phyloP scores from a whole-genome alignment of 37 sponge, comb jelly and placozoan species.

The Petrosia ficiformis region DNA sequence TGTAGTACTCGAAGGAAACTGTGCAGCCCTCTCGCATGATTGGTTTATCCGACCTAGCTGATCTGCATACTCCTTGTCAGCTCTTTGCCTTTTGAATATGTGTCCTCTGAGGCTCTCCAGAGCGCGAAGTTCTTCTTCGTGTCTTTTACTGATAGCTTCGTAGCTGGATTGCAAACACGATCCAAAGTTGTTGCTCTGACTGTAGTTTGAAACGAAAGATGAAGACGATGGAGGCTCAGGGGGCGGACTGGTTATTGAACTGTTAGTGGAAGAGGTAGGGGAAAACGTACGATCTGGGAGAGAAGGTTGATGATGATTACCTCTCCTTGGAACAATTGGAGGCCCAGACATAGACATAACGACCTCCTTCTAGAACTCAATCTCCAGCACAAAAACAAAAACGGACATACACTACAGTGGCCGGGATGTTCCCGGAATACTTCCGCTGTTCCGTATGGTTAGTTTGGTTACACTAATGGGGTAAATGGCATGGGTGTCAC shows the following conservation, averaged over 20 bases:
- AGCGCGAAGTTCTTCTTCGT: conserved; percentile 72
- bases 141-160: conserved; percentile 55
- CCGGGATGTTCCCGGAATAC: too few relatives aligned
- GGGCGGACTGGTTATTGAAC: not conserved
- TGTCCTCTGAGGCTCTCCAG: conserved; percentile 78
- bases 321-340: not conserved
- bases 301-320: not conserved
- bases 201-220: not conserved
- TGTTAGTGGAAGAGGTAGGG: not conserved
- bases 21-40: not conserved
- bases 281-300: not conserved
- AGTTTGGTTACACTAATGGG: too few relatives aligned
- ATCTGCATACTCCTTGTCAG: conserved; percentile 66
- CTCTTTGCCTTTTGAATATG: conserved; percentile 57
- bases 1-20: not conserved
- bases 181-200: conserved; percentile 47
- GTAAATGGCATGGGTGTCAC: too few relatives aligned
- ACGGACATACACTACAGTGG: too few relatives aligned
- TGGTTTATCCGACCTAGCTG: conserved; percentile 40
- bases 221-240: not conserved
- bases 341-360: too few relatives aligned
- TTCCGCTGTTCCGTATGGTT: too few relatives aligned
- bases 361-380: too few relatives aligned
- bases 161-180: conserved; percentile 32
- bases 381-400: too few relatives aligned